phyloP scores from a whole-genome alignment of 2,888 invertebrate species.

The Chymomyza procnemis region DNA sequence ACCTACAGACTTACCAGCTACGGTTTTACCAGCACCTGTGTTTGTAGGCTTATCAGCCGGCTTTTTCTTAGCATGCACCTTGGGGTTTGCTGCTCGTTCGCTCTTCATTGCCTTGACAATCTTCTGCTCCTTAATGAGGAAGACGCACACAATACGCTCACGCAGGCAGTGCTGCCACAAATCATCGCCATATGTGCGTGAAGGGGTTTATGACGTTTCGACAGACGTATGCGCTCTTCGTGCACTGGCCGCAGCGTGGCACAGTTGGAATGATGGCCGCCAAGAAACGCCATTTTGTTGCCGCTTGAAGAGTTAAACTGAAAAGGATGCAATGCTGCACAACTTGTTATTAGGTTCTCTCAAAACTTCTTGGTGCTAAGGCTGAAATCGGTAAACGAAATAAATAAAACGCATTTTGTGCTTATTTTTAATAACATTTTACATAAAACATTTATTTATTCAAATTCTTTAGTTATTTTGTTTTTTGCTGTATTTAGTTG shows the following conservation, averaged over 20 bases:
- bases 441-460: conserved; percentile 72
- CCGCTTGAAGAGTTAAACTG: no score
- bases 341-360: no score
- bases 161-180: conserved; percentile 96
- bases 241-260: conserved; percentile 97
- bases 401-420: not conserved
- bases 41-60: conserved; percentile 43
- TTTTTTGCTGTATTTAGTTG: conserved; percentile 26
- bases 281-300: no score
- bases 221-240: conserved; percentile 92
- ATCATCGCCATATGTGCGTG: conserved; percentile 97
- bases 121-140: conserved; percentile 99
- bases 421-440: conserved; percentile 56
- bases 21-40: conserved; percentile 38
- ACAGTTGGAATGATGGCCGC: conserved; percentile 95
- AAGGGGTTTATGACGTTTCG: conserved; percentile 96
- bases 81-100: conserved; percentile 81
- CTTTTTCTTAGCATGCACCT: conserved; percentile 54
- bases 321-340: no score
- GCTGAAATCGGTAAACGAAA: no score
- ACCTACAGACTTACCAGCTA: conserved; percentile 36
- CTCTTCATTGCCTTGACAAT: conserved; percentile 97
- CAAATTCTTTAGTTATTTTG: conserved; percentile 38
- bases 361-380: no score
- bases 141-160: conserved; percentile 97